phyloP scores from a whole-genome alignment of 2,888 invertebrate species.

The Coenonympha arcania region DNA sequence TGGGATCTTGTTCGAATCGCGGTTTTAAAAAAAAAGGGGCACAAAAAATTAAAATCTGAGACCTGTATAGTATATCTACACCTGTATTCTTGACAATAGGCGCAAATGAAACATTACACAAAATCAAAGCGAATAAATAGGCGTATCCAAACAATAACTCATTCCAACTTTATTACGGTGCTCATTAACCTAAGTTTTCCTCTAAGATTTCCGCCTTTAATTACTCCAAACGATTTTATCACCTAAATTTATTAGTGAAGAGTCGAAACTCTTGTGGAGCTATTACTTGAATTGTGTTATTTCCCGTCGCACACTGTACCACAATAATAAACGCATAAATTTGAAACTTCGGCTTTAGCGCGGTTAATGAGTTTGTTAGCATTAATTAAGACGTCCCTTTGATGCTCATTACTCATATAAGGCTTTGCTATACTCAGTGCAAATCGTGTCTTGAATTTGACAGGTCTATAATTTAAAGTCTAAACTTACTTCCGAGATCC shows the following conservation, averaged over 20 bases:
- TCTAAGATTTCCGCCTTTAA: slow-evolving; percentile 9
- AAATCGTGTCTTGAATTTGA: neutral
- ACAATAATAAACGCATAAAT: slow-evolving; percentile 34
- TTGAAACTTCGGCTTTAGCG: slow-evolving; percentile 33
- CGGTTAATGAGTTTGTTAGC: slow-evolving; percentile 37
- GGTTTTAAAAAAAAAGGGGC: no score
- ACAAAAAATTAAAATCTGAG: no score
- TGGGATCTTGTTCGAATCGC: no score
- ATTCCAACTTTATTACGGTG: slow-evolving; percentile 29
- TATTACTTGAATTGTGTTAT: slow-evolving; percentile 1
- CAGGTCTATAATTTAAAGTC: no score
- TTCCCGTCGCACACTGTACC: slow-evolving; percentile 13
- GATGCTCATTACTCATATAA: slow-evolving; percentile 33
- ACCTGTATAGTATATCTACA: no score
- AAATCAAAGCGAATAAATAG: slow-evolving; percentile 12
- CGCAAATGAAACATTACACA: neutral
- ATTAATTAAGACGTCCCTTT: slow-evolving; percentile 37
- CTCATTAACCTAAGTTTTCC: slow-evolving; percentile 23
- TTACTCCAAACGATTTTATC: neutral
- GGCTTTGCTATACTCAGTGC: neutral
- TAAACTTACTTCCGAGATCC: no score
- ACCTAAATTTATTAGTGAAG: neutral
- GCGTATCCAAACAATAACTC: slow-evolving; percentile 25
- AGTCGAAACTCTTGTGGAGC: slow-evolving; percentile 1
- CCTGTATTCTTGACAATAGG: neutral